phyloP scores from a whole-genome alignment of 2,113 vertebrate species.

The Callochromis pleurospilus region DNA sequence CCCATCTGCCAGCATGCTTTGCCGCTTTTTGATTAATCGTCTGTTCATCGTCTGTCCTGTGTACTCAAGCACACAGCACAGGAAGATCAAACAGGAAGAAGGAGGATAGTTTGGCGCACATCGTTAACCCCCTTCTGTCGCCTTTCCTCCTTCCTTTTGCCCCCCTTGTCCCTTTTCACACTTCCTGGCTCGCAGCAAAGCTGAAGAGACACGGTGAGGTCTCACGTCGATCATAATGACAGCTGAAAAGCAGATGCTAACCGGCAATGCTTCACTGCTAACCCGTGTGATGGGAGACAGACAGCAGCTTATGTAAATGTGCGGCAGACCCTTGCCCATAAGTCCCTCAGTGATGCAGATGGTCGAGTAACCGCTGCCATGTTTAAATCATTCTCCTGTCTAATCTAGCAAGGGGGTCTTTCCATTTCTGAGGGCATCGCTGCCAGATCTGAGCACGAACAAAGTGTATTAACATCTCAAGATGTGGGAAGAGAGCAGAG shows the following conservation, averaged over 20 bases:
- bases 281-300: constrained; percentile 14
- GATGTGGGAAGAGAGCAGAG: constrained; percentile 63
- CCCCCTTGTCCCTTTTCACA: background rate
- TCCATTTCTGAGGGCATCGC: constrained; percentile 59
- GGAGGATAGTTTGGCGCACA: constrained; percentile 66
- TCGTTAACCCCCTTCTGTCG: constrained; percentile 53
- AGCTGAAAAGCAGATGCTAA: constrained; percentile 39
- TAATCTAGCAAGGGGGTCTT: constrained; percentile 55
- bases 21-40: background rate
- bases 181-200: constrained; percentile 2
- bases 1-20: constrained; percentile 28
- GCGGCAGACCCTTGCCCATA: constrained; percentile 11
- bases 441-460: constrained; percentile 61
- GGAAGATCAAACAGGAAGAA: constrained; percentile 53
- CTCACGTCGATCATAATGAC: constrained; percentile 47
- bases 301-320: constrained; percentile 57
- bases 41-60: no score
- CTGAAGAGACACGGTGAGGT: constrained; percentile 10
- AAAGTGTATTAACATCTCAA: constrained; percentile 72
- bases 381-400: constrained; percentile 57
- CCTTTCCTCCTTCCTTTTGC: constrained; percentile 14
- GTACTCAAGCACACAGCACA: constrained; percentile 45
- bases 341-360: constrained; percentile 44
- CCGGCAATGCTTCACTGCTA: constrained; percentile 7
- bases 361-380: constrained; percentile 49